These are phyloP conservation scores for Orchesella cincta DNA, from an alignment of 1,140 invertebrate species.

Conservation along the genomic window DNA sequence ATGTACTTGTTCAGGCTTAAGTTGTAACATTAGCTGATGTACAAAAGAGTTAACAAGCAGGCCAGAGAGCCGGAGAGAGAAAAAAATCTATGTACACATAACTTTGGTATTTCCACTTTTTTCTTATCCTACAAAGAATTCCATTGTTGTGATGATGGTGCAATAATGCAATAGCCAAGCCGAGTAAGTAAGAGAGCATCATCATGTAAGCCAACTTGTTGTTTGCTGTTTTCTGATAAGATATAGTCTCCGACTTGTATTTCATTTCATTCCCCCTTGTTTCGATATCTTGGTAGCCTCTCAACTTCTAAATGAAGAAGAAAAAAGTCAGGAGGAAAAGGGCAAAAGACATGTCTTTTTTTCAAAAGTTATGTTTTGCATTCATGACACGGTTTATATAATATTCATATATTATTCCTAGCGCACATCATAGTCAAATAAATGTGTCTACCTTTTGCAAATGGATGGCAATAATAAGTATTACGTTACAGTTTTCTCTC, in stretches of 20 bases:
- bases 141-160: background rate
- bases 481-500: slow-evolving; percentile 7
- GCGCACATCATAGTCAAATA: too few species aligned
- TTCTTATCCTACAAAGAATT: slow-evolving; percentile 14
- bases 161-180: background rate
- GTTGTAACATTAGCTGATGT: slow-evolving; percentile 13
- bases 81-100: background rate
- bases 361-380: too few species aligned
- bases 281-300: too few species aligned
- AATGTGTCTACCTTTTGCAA: too few species aligned
- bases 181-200: background rate
- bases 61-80: background rate
- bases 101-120: slow-evolving; percentile 4
- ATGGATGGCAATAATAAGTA: background rate
- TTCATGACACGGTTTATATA: too few species aligned
- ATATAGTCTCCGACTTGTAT: background rate
- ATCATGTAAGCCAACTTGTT: slow-evolving; percentile 12
- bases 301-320: too few species aligned
- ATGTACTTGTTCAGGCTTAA: background rate
- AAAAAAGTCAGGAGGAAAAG: too few species aligned
- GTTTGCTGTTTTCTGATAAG: background rate
- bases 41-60: slow-evolving; percentile 12
- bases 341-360: too few species aligned
- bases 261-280: background rate
- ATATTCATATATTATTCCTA: too few species aligned